phyloP scores from a whole-genome alignment of 2,888 invertebrate species.

The Rhaphigaster nebulosa region DNA sequence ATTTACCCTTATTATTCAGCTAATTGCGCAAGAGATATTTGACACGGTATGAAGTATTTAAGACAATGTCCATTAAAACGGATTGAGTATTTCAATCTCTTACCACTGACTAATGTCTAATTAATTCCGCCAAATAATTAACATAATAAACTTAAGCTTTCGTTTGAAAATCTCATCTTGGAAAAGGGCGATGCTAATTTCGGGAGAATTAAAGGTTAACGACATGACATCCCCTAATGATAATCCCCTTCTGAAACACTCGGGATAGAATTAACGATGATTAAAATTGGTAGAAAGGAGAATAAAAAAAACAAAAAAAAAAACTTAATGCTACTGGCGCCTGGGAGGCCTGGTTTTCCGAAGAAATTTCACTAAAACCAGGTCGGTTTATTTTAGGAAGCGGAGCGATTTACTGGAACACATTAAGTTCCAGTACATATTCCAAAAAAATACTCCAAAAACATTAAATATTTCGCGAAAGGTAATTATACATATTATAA shows the following conservation, averaged over 20 bases:
- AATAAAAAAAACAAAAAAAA: conserved; percentile 7
- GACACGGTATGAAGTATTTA: not conserved
- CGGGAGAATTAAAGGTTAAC: conserved; percentile 17
- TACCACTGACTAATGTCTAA: not conserved
- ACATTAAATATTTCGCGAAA: not conserved
- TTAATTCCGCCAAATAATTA: not conserved
- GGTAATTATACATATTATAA: not conserved
- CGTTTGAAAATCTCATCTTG: conserved; percentile 41
- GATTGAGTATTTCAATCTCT: not conserved
- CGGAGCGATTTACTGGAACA: not conserved
- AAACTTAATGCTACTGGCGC: conserved; percentile 21
- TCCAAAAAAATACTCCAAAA: not conserved
- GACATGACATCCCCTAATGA: conserved; percentile 46
- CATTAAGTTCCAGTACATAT: not conserved
- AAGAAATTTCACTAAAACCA: conserved; percentile 1
- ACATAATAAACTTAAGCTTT: conserved; percentile 1
- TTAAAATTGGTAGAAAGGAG: conserved; percentile 1
- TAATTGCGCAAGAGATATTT: too few species aligned
- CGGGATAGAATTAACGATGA: conserved; percentile 26
- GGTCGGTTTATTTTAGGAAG: not conserved
- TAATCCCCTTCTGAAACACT: conserved; percentile 13
- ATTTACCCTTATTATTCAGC: not conserved
- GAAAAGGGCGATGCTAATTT: conserved; percentile 36
- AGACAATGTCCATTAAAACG: not conserved
- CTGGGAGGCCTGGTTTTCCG: not conserved